Evolutionary conservation across 37 sponge, comb jelly and placozoan genomes (phyloP).

Genomic region (Crambe crambe): DNA sequence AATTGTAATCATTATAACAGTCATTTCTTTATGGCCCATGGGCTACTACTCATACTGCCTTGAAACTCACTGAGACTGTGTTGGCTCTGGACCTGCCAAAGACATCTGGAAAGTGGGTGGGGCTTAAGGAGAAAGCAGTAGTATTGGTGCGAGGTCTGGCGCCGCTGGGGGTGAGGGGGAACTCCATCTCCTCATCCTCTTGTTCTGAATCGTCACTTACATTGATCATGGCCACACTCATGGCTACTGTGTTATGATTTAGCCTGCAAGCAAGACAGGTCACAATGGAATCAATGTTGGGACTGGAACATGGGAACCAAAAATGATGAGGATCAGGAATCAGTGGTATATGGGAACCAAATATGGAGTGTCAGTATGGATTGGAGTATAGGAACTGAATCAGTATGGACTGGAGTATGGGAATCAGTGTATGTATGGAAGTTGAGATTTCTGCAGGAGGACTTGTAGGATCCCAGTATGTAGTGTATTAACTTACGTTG

Average conservation of each 20-base stretch:
- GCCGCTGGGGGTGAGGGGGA: background rate
- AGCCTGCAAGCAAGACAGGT: constrained; percentile 3
- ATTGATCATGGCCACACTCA: constrained; percentile 49
- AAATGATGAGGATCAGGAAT: background rate
- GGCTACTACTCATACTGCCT: too few relatives aligned
- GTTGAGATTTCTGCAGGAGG: too few relatives aligned
- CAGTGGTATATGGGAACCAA: background rate
- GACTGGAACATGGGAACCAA: background rate
- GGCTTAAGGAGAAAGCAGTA: background rate
- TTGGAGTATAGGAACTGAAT: background rate
- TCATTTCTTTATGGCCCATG: too few relatives aligned
- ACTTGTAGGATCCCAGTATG: too few relatives aligned
- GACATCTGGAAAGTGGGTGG: constrained; percentile 7
- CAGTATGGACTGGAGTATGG: background rate
- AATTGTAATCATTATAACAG: too few relatives aligned
- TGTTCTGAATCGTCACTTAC: constrained; percentile 64
- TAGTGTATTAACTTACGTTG: too few relatives aligned
- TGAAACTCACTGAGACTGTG: too few relatives aligned
- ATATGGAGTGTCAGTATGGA: background rate
- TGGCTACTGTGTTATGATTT: constrained; percentile 28
- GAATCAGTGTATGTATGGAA: too few relatives aligned
- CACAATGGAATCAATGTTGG: too few relatives aligned
- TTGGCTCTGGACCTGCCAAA: too few relatives aligned
- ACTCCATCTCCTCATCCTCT: background rate
- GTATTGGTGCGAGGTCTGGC: background rate